Evolutionary conservation across 2,888 invertebrate genomes (phyloP).

Genomic region (Pedicia rivosa): DNA sequence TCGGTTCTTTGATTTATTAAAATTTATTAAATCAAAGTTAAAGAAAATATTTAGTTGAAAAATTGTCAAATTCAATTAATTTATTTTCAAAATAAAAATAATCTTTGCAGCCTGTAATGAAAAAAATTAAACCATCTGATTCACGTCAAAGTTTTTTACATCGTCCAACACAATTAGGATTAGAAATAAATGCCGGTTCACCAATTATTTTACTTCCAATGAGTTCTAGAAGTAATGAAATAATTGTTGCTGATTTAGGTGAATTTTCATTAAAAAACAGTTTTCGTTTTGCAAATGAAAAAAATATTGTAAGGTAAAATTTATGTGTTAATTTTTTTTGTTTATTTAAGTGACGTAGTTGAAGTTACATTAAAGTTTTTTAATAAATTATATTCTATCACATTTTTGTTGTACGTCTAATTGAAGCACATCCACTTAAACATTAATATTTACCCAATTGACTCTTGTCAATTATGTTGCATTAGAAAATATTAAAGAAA

Average conservation of each 20-base stretch:
- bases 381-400: no score
- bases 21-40: constrained; percentile 4
- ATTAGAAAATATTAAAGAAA: constrained; percentile 14
- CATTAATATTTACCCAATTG: no score
- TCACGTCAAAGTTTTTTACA: constrained; percentile 18
- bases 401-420: no score
- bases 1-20: constrained; percentile 19
- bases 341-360: no score
- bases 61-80: constrained; percentile 2
- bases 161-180: constrained; percentile 23
- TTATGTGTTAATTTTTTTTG: constrained; percentile 33
- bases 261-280: constrained; percentile 60
- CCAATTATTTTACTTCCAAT: constrained; percentile 80
- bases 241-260: constrained; percentile 68
- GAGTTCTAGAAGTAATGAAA: constrained; percentile 56
- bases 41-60: constrained; percentile 6
- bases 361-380: no score
- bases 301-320: constrained; percentile 28
- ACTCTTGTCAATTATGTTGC: no score
- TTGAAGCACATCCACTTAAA: no score
- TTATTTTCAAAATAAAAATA: background rate
- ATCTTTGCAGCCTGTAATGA: constrained; percentile 23
- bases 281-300: constrained; percentile 46
- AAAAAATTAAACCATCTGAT: constrained; percentile 23
- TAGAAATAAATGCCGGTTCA: constrained; percentile 34